These are phyloP conservation scores for Geococcyx californianus DNA, from an alignment of 2,113 vertebrate genomes.

Conservation along the genomic window DNA sequence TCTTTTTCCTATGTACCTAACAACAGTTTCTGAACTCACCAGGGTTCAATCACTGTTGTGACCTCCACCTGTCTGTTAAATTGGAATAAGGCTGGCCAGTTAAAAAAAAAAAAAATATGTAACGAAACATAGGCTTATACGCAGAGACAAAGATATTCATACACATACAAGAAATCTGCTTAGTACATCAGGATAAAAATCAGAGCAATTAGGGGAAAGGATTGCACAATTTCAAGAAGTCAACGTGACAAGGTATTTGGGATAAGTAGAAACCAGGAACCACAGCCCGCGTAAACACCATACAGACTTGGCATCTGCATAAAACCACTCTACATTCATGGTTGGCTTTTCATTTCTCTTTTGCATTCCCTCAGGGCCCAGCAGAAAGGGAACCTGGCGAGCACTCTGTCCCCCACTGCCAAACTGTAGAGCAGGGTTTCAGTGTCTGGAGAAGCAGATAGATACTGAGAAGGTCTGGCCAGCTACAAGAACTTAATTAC, in stretches of 20 bases:
- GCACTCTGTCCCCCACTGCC: neutral
- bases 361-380: neutral
- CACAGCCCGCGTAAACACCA: neutral
- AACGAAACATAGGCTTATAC: neutral
- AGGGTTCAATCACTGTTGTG: neutral
- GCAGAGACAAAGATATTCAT: neutral
- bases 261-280: neutral
- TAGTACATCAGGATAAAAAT: neutral
- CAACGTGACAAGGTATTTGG: neutral
- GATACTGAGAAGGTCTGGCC: neutral
- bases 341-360: neutral
- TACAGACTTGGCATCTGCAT: rapidly evolving
- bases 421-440: neutral
- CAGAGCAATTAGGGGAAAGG: neutral
- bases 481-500: neutral
- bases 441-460: neutral
- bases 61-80: neutral
- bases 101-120: neutral
- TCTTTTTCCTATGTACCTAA: neutral
- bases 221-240: neutral
- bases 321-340: neutral
- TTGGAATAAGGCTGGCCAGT: neutral
- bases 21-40: neutral
- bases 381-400: neutral
- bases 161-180: neutral